Conservation (phyloP, 2,888 invertebrate genomes). For the Mongoloraphidia duomilia region DNA sequence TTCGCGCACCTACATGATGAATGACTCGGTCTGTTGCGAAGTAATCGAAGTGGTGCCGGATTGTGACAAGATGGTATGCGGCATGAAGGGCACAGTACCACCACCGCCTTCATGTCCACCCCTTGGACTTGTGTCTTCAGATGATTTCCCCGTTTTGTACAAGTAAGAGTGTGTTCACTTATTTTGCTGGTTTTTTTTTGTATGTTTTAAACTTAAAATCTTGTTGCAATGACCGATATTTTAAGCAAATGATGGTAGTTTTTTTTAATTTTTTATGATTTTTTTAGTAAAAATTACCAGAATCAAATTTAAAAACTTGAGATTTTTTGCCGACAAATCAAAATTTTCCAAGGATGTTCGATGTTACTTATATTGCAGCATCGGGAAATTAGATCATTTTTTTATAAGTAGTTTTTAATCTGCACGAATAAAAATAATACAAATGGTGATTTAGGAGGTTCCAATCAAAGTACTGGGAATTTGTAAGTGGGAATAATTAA, state of each 20-base stretch:
- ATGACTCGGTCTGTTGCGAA: slow-evolving; percentile 79
- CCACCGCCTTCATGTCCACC: slow-evolving; percentile 54
- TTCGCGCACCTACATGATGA: slow-evolving; percentile 61
- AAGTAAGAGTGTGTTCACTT: slow-evolving; percentile 45
- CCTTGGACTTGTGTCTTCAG: slow-evolving; percentile 68
- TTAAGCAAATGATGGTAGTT: slow-evolving; percentile 2
- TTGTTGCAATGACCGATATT: not conserved
- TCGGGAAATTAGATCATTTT: too few relatives aligned
- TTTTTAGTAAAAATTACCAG: too few relatives aligned
- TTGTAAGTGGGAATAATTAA: too few relatives aligned
- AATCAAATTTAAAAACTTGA: too few relatives aligned
- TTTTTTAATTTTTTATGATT: slow-evolving; percentile 8
- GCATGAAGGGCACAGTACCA: slow-evolving; percentile 67
- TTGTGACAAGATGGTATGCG: slow-evolving; percentile 74
- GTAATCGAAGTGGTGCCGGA: slow-evolving; percentile 75
- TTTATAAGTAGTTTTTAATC: too few relatives aligned
- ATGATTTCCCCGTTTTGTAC: slow-evolving; percentile 69
- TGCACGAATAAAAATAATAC: too few relatives aligned
- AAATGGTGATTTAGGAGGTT: too few relatives aligned
- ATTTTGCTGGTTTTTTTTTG: slow-evolving; percentile 1
- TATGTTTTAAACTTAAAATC: slow-evolving; percentile 3
- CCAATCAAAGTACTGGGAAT: too few relatives aligned
- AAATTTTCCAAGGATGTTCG: too few relatives aligned
- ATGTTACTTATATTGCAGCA: too few relatives aligned
- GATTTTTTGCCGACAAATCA: too few relatives aligned